Conservation (phyloP, 2,113 vertebrate genomes). For the Xyliphius kryptos region DNA sequence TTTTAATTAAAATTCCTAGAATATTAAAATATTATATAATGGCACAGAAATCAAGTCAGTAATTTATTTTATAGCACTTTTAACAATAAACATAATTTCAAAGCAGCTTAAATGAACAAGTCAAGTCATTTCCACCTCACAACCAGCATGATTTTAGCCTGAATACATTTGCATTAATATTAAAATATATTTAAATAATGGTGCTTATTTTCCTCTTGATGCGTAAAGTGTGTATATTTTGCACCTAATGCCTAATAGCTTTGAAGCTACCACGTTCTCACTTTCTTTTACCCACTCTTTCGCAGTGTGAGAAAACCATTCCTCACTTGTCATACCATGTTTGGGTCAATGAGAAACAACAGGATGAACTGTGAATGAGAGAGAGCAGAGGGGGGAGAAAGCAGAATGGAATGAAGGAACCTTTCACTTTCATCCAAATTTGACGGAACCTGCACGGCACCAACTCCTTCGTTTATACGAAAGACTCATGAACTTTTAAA, state of each 20-base stretch:
- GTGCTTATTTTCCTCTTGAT: too few relatives aligned
- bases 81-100: too few relatives aligned
- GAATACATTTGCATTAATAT: too few relatives aligned
- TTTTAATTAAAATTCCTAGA: too few relatives aligned
- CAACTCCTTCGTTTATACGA: constrained; percentile 42
- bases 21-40: too few relatives aligned
- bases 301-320: constrained; percentile 38
- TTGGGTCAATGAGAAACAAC: constrained; percentile 45
- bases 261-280: background rate
- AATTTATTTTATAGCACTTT: too few relatives aligned
- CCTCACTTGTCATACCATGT: constrained; percentile 41
- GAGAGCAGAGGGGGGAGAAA: constrained; percentile 53
- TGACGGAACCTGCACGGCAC: constrained; percentile 42
- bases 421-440: constrained; percentile 50
- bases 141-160: too few relatives aligned
- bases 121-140: too few relatives aligned
- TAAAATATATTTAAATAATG: too few relatives aligned
- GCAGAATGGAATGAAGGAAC: constrained; percentile 60
- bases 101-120: too few relatives aligned
- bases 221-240: too few relatives aligned
- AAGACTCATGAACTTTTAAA: constrained; percentile 44
- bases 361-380: constrained; percentile 19
- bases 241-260: background rate
- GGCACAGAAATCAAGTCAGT: too few relatives aligned
- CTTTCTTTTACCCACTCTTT: constrained; percentile 2